Evolutionary conservation across 2,888 invertebrate species (phyloP).

Genomic region (Dryocosmus kuriphilus): DNA sequence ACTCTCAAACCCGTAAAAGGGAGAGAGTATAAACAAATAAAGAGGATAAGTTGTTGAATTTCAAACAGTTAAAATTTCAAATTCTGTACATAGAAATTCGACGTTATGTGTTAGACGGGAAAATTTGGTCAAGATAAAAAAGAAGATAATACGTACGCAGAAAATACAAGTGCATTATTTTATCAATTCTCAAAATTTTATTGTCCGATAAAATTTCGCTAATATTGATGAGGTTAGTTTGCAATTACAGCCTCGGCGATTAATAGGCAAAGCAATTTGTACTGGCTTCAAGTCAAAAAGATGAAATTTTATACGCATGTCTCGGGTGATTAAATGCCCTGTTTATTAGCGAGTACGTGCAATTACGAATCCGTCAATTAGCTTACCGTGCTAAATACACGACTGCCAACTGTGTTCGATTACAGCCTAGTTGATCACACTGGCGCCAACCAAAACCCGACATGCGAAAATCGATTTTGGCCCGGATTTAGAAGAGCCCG

Average conservation of each 20-base stretch:
- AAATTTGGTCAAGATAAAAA: too few species aligned
- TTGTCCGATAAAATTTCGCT: background rate
- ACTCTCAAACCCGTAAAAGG: too few species aligned
- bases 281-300: background rate
- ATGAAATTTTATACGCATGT: conserved; percentile 47
- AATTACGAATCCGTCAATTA: conserved; percentile 52
- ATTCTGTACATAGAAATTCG: too few species aligned
- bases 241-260: conserved; percentile 49
- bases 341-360: conserved; percentile 60
- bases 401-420: conserved; percentile 20
- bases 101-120: too few species aligned
- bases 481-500: conserved; percentile 46
- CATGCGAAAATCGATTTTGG: conserved; percentile 56
- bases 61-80: too few species aligned
- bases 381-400: conserved; percentile 48
- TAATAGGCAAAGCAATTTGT: conserved; percentile 50
- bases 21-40: too few species aligned
- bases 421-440: conserved; percentile 51
- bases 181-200: background rate
- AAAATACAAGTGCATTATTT: background rate
- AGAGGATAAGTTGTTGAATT: too few species aligned
- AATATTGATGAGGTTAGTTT: conserved; percentile 19
- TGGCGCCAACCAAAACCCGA: conserved; percentile 44
- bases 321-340: conserved; percentile 57
- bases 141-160: too few species aligned